Evolutionary conservation across 2,797 vertebrate genomes (phyloP), one percentile per base, ranked within the genome.

Genomic region (Leucoraja ocellata): DNA sequence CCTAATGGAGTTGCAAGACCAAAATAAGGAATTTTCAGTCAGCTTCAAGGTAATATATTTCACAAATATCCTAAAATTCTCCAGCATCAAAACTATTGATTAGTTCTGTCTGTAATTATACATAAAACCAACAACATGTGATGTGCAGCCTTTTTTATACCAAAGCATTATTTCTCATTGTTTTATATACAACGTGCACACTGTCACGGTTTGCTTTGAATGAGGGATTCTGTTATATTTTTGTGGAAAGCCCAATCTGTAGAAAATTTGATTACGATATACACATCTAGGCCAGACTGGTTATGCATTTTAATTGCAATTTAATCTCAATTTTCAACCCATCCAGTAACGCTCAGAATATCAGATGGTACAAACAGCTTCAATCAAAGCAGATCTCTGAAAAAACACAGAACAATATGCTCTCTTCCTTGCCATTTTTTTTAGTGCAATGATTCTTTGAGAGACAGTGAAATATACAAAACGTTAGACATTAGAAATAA

Each of bases 271-370:
- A 88, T 65, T 88, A 68, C 18, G 21, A 63, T 16, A 68, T 68
- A 32, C 61, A 68, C n/a, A 21, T 65, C 84, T 78, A 14, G 10
- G n/a, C n/a, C 77, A 36, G 77, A 32, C n/a, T 88, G 84, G 36
- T 32, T 88, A n/a, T 88, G 63, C 63, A 88, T 88, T 88, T 88
- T 88, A 63, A 68, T 88, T 88, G 84, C 84, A 68, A 63, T 65
- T 88, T 88, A 88, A 88, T 88, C 84, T 61, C n/a, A 65, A 13
- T 88, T 88, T 88, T 68, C 63, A 88, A 88, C 36, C 61, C 14
- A 58, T 68, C 28, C 61, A 88, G 28, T 18, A 32, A 36, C 36
- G 63, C 63, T 65, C 54, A 86, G 58, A 63, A 63, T 58, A 86
- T 16, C 61, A 11, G 28, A 14, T 36, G 65, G n/a, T 36, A 32